phyloP scores from a whole-genome alignment of 2,888 invertebrate species.

The Hecatera dysodea region DNA sequence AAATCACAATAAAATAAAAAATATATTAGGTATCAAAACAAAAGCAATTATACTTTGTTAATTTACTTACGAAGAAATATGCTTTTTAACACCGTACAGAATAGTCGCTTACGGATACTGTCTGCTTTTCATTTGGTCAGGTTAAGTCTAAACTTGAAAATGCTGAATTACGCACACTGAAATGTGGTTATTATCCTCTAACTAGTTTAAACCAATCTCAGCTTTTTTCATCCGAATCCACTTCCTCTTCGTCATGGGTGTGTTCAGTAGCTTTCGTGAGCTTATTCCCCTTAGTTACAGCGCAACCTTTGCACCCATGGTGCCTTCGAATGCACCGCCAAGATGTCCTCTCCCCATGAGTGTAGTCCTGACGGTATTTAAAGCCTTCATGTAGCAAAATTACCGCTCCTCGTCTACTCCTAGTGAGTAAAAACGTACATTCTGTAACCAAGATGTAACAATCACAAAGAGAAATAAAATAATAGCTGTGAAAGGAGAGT shows the following conservation, averaged over 20 bases:
- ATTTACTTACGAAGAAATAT: background rate
- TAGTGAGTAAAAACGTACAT: slow-evolving; percentile 48
- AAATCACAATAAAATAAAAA: slow-evolving; percentile 18
- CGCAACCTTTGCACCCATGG: slow-evolving; percentile 64
- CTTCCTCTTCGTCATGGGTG: slow-evolving; percentile 51
- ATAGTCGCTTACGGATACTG: background rate
- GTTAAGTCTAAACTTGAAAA: background rate
- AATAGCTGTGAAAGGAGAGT: background rate
- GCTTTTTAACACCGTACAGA: slow-evolving; percentile 1
- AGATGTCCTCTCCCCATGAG: slow-evolving; percentile 55
- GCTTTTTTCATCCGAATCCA: slow-evolving; percentile 39
- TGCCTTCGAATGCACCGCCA: slow-evolving; percentile 67
- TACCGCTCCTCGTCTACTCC: slow-evolving; percentile 61
- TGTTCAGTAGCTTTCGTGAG: slow-evolving; percentile 53
- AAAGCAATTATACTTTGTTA: background rate
- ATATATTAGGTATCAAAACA: background rate
- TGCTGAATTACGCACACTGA: background rate
- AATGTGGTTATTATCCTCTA: background rate
- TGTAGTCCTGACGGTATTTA: slow-evolving; percentile 64
- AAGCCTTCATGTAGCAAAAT: slow-evolving; percentile 56
- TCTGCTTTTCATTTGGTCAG: background rate
- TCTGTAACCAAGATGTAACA: slow-evolving; percentile 48
- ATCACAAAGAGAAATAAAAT: slow-evolving; percentile 29
- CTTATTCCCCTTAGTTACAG: slow-evolving; percentile 54
- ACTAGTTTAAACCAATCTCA: slow-evolving; percentile 8